Evolutionary conservation across 2,888 invertebrate species (phyloP).

Genomic region (Eilema caniola): DNA sequence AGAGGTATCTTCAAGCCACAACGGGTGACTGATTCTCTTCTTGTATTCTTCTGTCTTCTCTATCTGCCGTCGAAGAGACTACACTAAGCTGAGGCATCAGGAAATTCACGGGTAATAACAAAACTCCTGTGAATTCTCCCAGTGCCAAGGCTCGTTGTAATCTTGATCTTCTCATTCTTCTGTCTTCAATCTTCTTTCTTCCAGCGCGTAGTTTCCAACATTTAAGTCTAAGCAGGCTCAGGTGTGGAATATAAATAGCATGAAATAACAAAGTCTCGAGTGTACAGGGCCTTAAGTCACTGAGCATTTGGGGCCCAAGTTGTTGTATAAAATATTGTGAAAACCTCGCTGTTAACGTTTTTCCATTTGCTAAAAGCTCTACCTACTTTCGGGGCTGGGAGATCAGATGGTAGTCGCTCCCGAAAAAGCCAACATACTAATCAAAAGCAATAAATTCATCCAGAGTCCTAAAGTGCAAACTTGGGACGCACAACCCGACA

Average conservation of each 20-base stretch:
- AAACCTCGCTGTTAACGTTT: no score
- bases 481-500: no score
- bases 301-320: no score
- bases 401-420: no score
- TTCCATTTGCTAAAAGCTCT: no score
- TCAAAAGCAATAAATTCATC: no score
- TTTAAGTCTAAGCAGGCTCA: neutral
- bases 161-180: constrained; percentile 45
- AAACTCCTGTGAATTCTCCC: constrained; percentile 88
- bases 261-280: neutral
- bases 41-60: constrained; percentile 25
- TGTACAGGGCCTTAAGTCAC: no score
- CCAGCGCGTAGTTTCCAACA: neutral
- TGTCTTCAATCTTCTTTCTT: constrained; percentile 27
- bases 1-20: neutral
- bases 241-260: neutral
- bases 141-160: constrained; percentile 82
- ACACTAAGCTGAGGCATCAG: constrained; percentile 83
- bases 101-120: constrained; percentile 84
- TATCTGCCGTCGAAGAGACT: constrained; percentile 49
- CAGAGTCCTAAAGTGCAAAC: no score
- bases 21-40: neutral
- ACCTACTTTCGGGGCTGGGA: no score
- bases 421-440: no score
- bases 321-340: no score